Base-by-base conservation (phyloP, 30 jellyfish, hydroid and myxozoan species). In the Calvadosia cruxmelitensis region DNA sequence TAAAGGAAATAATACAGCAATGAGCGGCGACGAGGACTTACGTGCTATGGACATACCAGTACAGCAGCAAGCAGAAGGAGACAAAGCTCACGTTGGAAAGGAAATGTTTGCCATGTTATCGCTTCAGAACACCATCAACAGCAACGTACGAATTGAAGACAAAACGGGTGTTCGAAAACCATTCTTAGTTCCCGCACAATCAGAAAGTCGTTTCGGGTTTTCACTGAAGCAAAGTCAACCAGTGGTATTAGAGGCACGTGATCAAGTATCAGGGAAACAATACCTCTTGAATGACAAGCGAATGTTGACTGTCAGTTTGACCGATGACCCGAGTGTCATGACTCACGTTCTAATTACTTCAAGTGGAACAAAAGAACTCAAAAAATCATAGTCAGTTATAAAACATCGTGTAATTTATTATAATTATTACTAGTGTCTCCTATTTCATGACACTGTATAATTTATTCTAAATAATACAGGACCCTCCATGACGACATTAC, bases 91-190 rank as follows among this genome's bases (percentile, higher is more conserved):
- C 10, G 15, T 20, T 5, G 20, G 20, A 5, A 42, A 42, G 57
- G 57, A 42, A 42, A 42, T 42, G 57, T 78, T 68, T 24, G 81
- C 70, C 23, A 78, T 78, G 92, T 62, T 78, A 2, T 51, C 57
- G 33, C 63, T 78, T 1, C 69, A 78, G 34, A 78, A 78, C 53
- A 26, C 77, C 5, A 28, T 68, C n/a, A 75, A 63, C 53, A 29
- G 15, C 16, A 69, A 74, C 1, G 92, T 49, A 30, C 69, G 61
- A 34, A 36, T 78, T 24, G 48, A 36, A 25, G 92, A 78, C 66
- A 69, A 66, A 2, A 78, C 92, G 0, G 92, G 92, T 0, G 92
- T 75, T n/a, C 92, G 79, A 3, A 78, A 78, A 68, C 92, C 92
- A n/a, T 78, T 78, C 48, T 16, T 78, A 25, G 82, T 78, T 30